A percentile compares a stretch with the other conserved stretches of the same genome.
Conservation (phyloP, 2,888 invertebrate species). For the Trimorus sp. region DNA sequence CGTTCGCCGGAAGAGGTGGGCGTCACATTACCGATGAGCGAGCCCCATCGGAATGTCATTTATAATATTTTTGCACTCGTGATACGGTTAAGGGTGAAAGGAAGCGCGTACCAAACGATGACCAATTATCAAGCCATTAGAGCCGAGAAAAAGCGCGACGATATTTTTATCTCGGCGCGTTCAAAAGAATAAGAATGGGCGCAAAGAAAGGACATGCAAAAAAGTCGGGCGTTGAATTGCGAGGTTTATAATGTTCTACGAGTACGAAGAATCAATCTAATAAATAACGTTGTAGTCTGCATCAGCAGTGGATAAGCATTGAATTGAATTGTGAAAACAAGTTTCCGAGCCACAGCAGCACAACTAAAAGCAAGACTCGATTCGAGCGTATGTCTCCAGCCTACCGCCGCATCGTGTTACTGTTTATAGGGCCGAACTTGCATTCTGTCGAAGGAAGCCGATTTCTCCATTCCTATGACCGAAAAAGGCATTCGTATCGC, state of each 20-base stretch:
- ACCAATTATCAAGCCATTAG: conserved; percentile 46
- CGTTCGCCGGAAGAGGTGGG: conserved; percentile 61
- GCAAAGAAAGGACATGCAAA: conserved; percentile 55
- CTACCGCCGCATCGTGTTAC: conserved; percentile 72
- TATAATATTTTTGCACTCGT: conserved; percentile 34
- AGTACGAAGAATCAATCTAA: conserved; percentile 72
- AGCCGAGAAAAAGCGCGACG: conserved; percentile 17
- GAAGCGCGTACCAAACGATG: conserved; percentile 26
- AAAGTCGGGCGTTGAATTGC: conserved; percentile 64
- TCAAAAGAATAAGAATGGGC: conserved; percentile 60
- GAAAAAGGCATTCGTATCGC: conserved; percentile 70
- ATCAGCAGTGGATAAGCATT: conserved; percentile 71
- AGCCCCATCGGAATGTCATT: conserved; percentile 51
- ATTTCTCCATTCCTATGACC: conserved; percentile 70
- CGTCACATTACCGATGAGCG: conserved; percentile 42
- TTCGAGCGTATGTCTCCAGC: conserved; percentile 69
- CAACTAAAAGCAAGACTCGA: conserved; percentile 75
- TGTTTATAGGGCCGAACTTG: conserved; percentile 76
- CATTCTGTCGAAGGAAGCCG: conserved; percentile 72
- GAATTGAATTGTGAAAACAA: conserved; percentile 72
- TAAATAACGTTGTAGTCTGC: conserved; percentile 70
- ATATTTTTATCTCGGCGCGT: conserved; percentile 49
- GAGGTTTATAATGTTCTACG: conserved; percentile 65
- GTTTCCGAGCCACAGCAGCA: conserved; percentile 65
- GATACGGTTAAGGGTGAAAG: conserved; percentile 31